phyloP scores from a whole-genome alignment of 2,888 invertebrate species.

The Dendrolimus houi region DNA sequence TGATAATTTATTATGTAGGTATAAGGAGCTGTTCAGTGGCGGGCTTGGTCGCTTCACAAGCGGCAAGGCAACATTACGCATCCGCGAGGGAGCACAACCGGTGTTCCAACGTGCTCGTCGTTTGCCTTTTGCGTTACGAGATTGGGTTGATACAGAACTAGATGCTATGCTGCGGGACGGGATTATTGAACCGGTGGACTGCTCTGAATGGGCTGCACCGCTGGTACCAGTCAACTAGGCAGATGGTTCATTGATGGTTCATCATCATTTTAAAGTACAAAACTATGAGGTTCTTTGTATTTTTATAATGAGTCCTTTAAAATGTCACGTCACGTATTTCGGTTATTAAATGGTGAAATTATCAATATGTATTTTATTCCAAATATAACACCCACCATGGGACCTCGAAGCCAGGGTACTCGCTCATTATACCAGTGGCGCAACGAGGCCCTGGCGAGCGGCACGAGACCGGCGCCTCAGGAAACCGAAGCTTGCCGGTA shows the following conservation, averaged over 20 bases:
- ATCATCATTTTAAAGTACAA: too few species aligned
- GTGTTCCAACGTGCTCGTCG: slow-evolving; percentile 17
- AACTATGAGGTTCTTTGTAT: too few species aligned
- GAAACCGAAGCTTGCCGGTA: too few species aligned
- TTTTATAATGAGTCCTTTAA: too few species aligned
- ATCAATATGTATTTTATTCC: too few species aligned
- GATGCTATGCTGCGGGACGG: slow-evolving; percentile 7
- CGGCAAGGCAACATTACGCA: slow-evolving; percentile 9
- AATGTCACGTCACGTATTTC: too few species aligned
- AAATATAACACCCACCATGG: too few species aligned
- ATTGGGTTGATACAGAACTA: slow-evolving; percentile 8
- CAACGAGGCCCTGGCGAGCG: too few species aligned
- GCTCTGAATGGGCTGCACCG: slow-evolving; percentile 8
- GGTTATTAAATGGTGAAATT: too few species aligned
- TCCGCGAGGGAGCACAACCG: slow-evolving; percentile 15
- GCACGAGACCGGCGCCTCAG: too few species aligned
- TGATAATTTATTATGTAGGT: slow-evolving; percentile 7
- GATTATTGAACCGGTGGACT: background rate
- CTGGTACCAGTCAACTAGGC: slow-evolving; percentile 4
- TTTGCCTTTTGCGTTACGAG: background rate
- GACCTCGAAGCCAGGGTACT: too few species aligned
- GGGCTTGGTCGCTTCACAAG: slow-evolving; percentile 14
- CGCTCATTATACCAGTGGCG: too few species aligned
- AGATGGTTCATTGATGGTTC: background rate
- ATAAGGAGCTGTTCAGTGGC: slow-evolving; percentile 12